phyloP scores from a whole-genome alignment of 2,113 vertebrate genomes.

The Noturus placidus region DNA sequence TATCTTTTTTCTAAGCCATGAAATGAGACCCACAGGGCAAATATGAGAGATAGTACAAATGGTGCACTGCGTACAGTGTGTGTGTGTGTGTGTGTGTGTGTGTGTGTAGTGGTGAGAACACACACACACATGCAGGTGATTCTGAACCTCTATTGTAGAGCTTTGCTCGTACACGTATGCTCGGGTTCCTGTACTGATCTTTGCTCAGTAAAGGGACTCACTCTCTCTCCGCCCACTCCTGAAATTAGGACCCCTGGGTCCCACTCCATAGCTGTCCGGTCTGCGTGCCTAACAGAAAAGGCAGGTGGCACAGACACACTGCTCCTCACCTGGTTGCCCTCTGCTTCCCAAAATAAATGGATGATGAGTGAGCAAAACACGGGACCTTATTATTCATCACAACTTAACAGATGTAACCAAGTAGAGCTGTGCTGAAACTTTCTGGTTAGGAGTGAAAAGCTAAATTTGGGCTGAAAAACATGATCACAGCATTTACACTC shows the following conservation, averaged over 20 bases:
- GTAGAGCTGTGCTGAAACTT: neutral
- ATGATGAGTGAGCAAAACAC: constrained; percentile 31
- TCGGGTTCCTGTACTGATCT: neutral
- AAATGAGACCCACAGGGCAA: constrained; percentile 51
- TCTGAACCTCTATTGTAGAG: no score
- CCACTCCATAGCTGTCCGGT: constrained; percentile 32
- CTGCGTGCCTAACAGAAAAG: constrained; percentile 43
- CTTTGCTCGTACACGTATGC: neutral
- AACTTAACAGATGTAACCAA: neutral
- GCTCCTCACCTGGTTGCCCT: constrained; percentile 19
- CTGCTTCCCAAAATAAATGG: constrained; percentile 38
- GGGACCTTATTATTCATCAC: constrained; percentile 9
- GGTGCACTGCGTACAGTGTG: constrained; percentile 4
- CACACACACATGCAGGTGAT: constrained; percentile 1
- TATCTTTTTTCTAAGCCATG: constrained; percentile 45
- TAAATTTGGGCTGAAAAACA: neutral
- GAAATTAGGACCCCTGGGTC: constrained; percentile 42
- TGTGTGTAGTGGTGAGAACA: neutral
- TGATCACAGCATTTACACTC: neutral
- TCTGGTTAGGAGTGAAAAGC: neutral
- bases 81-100: constrained; percentile 18
- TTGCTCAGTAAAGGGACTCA: neutral
- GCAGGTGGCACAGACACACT: constrained; percentile 32
- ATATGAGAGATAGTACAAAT: constrained; percentile 36
- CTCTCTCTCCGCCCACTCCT: constrained; percentile 15